These are phyloP conservation scores for Cistogaster globosa DNA, from an alignment of 2,888 invertebrate species.

Conservation along the genomic window DNA sequence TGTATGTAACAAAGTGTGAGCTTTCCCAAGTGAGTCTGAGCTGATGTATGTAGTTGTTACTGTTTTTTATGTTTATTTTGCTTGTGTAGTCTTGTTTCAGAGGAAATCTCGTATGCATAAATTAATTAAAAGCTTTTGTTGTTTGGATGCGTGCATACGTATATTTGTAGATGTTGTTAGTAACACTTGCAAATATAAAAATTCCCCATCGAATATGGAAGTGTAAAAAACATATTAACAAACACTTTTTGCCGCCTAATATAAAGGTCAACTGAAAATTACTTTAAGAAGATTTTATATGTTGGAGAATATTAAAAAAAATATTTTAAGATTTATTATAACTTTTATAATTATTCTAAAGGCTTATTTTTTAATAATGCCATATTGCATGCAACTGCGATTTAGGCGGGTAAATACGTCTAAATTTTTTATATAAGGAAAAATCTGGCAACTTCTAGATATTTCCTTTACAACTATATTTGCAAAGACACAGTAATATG, in stretches of 20 bases:
- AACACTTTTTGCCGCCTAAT: background rate
- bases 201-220: background rate
- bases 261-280: background rate
- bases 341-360: too few relatives aligned
- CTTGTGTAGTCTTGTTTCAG: conserved; percentile 31
- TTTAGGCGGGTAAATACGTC: too few relatives aligned
- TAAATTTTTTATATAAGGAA: too few relatives aligned
- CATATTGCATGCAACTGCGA: too few relatives aligned
- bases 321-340: too few relatives aligned
- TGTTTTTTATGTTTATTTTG: background rate
- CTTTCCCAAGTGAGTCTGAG: background rate
- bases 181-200: conserved; percentile 52
- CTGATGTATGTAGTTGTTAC: background rate
- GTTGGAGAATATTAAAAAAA: background rate
- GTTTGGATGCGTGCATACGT: conserved; percentile 40
- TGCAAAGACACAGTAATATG: too few relatives aligned
- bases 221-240: conserved; percentile 13
- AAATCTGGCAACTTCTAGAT: too few relatives aligned
- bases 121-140: conserved; percentile 71
- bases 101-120: conserved; percentile 71
- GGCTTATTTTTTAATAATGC: too few relatives aligned
- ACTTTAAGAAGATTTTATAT: background rate
- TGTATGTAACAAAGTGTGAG: conserved; percentile 1
- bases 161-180: conserved; percentile 24
- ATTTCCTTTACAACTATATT: too few relatives aligned